Evolutionary conservation across 2,113 vertebrate species (phyloP), one percentile per base, ranked within the genome.

Genomic region (Vimba vimba): DNA sequence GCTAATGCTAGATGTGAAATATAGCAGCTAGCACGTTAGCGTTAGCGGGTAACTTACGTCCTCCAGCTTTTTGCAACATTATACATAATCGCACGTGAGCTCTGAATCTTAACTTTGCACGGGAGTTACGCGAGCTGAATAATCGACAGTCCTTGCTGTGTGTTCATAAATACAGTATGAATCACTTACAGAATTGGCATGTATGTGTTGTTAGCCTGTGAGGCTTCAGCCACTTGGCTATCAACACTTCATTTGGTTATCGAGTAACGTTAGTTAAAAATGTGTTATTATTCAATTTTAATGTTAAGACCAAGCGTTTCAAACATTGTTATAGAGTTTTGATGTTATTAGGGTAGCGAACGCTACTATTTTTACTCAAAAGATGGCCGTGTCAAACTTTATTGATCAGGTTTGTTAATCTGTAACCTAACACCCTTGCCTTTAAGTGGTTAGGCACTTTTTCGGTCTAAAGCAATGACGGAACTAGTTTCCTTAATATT

Each of bases 1-100:
- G 11, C 68, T 33, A 15, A 64, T 50, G 57, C 27, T 77, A 27
- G 12, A 33, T 50, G 50, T 43, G 52, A 17, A 69, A 33, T 45
- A 6, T 50, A 73, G 13, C 10, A 81, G 11, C 15, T 74, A 62
- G 66, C 75, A 43, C 25, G 75, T 62, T 82, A 82, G 30, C 62
- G 3, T 50, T 52, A 68, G 79, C 79, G 23, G 4, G 27, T 76
- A 52, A 15, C 47, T 50, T 50, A 2, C 6, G 52, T 21, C 50
- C 9, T 4, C 4, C 17, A 68, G 43, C 21, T 9, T 52, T 69
- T 33, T 52, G 3, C 6, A 27, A 36, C 13, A 27, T 80, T 21
- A 30, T 21, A 47, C 45, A 10, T 21, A 45, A 45, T 17, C 3
- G 43, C 25, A 8, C 6, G n/a, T 23, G 17, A 10, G 6, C 4